Percentiles rank a stretch among this genome's conserved stretches.
Evolutionary conservation across 2,113 vertebrate genomes (phyloP).

Genomic region (Mormyrus iriodes): DNA sequence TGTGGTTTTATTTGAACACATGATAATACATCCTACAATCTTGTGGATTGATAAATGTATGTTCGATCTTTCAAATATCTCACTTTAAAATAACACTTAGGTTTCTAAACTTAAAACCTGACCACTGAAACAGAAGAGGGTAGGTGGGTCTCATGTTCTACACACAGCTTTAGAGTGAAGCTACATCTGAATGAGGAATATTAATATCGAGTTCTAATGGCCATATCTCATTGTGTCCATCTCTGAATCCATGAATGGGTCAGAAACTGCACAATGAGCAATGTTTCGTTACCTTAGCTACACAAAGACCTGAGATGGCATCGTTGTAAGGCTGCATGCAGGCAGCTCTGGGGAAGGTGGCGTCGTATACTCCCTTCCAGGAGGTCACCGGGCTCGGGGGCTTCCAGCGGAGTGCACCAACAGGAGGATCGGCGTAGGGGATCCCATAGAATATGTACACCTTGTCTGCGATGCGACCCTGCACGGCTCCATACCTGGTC

Average conservation of each 20-base stretch:
- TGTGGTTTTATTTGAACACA: neutral
- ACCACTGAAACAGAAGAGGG: neutral
- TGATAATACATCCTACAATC: neutral
- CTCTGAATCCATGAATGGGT: neutral
- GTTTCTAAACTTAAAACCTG: neutral
- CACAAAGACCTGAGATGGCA: slow-evolving; percentile 46
- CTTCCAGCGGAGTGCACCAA: slow-evolving; percentile 59
- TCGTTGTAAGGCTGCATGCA: slow-evolving; percentile 58
- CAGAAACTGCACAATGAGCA: neutral
- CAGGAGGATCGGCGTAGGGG: slow-evolving; percentile 59
- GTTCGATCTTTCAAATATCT: neutral
- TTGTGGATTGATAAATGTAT: neutral
- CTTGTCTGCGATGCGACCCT: slow-evolving; percentile 39
- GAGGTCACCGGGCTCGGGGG: slow-evolving; percentile 49
- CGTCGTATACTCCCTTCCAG: slow-evolving; percentile 54
- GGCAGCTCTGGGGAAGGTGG: slow-evolving; percentile 52
- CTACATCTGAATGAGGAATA: neutral
- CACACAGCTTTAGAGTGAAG: neutral
- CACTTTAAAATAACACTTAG: neutral
- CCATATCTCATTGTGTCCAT: neutral
- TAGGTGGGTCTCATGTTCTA: neutral
- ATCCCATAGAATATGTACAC: slow-evolving; percentile 63
- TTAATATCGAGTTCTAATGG: neutral
- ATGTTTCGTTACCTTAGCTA: slow-evolving; percentile 42
- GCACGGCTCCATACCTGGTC: slow-evolving; percentile 50